phyloP scores from a whole-genome alignment of 1,140 invertebrate species.

The Asobara japonica region DNA sequence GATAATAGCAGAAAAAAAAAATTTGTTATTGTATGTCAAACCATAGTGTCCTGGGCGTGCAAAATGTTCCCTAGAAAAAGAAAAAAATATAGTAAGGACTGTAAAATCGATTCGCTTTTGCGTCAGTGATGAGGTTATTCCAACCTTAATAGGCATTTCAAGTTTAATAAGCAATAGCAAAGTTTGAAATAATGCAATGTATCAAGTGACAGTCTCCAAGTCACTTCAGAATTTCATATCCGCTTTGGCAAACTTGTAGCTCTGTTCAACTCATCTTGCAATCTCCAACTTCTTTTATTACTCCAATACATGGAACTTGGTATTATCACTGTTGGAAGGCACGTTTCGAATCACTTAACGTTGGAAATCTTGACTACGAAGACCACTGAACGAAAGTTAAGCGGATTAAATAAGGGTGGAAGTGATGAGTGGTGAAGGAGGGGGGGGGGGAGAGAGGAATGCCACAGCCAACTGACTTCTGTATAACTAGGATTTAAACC shows the following conservation, averaged over 20 bases:
- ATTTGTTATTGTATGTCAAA: too few relatives aligned
- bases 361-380: slow-evolving; percentile 35
- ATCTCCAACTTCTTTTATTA: background rate
- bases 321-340: background rate
- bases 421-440: background rate
- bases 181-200: background rate
- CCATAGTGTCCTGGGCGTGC: too few relatives aligned
- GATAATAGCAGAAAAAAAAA: too few relatives aligned
- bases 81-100: too few relatives aligned
- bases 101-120: too few relatives aligned
- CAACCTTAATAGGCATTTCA: background rate
- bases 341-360: slow-evolving; percentile 21
- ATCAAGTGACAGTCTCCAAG: background rate
- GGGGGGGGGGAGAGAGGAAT: background rate
- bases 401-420: slow-evolving; percentile 28
- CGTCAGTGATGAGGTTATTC: background rate
- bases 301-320: slow-evolving; percentile 6
- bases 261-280: background rate
- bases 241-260: background rate
- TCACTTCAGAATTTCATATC: slow-evolving; percentile 8
- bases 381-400: slow-evolving; percentile 38
- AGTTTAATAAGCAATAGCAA: background rate
- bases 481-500: slow-evolving; percentile 28
- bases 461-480: slow-evolving; percentile 28
- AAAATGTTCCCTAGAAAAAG: too few relatives aligned